Evolutionary conservation across 35 echinoderm and acorn worm species (phyloP).

Genomic region (Stichopus chloronotus): DNA sequence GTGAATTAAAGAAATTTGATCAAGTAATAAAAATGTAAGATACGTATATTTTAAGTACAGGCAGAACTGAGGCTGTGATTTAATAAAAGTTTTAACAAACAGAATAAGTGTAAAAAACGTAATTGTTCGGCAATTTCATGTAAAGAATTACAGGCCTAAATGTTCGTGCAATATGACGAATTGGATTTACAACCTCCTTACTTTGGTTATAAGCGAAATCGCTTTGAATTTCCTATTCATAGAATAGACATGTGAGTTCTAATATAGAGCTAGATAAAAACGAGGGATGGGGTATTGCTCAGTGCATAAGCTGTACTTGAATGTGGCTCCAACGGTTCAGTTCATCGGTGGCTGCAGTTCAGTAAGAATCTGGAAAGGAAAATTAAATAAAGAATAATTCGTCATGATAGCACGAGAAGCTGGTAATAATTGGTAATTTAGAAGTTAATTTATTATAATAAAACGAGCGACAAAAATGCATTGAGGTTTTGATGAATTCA

Average conservation of each 20-base stretch:
- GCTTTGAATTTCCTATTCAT: constrained; percentile 28
- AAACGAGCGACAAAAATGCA: too few species aligned
- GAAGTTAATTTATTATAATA: too few species aligned
- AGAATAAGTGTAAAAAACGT: too few species aligned
- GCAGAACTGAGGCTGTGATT: too few species aligned
- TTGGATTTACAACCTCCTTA: neutral
- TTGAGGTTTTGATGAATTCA: too few species aligned
- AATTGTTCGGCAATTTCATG: too few species aligned
- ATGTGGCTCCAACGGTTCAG: neutral
- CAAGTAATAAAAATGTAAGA: too few species aligned
- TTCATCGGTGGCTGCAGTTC: neutral
- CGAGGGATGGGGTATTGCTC: neutral
- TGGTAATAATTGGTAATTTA: too few species aligned
- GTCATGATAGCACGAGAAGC: neutral
- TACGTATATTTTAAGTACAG: too few species aligned
- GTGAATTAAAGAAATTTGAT: too few species aligned
- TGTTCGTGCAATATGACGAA: neutral
- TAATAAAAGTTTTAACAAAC: too few species aligned
- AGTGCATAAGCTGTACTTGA: neutral
- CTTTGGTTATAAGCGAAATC: constrained; percentile 14
- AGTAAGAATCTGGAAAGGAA: neutral
- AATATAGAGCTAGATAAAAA: too few species aligned
- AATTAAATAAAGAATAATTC: neutral
- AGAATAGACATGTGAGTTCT: neutral
- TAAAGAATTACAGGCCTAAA: neutral